Evolutionary conservation across 2,113 vertebrate species (phyloP).

Genomic region (Labeo rohita): DNA sequence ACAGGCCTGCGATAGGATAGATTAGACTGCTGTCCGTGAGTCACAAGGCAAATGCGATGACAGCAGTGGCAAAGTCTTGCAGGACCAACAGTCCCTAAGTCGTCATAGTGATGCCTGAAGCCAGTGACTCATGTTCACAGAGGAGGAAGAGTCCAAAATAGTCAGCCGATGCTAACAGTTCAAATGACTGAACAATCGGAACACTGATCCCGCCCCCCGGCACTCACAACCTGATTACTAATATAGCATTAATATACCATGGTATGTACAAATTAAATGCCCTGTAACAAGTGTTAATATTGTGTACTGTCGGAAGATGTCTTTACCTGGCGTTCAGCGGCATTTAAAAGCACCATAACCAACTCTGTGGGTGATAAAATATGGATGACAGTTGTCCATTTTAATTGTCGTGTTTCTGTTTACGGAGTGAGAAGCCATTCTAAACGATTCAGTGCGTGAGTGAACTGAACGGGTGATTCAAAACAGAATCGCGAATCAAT

Average conservation of each 20-base stretch:
- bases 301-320: not conserved
- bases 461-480: too few species aligned
- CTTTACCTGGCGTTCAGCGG: not conserved
- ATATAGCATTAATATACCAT: not conserved
- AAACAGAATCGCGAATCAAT: too few species aligned
- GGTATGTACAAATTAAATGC: not conserved
- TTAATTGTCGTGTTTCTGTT: too few species aligned
- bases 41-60: conserved; percentile 52
- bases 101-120: conserved; percentile 39
- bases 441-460: too few species aligned
- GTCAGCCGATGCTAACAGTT: not conserved
- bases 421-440: too few species aligned
- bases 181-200: conserved; percentile 7
- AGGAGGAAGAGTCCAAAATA: conserved; percentile 29
- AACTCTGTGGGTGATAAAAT: not conserved
- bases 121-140: conserved; percentile 57
- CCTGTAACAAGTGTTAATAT: not conserved
- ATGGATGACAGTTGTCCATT: too few species aligned
- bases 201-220: not conserved
- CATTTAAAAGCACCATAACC: not conserved
- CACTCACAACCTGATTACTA: not conserved
- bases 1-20: conserved; percentile 31
- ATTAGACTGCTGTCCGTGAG: conserved; percentile 47
- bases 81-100: conserved; percentile 29
- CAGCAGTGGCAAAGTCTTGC: conserved; percentile 52